phyloP scores from a whole-genome alignment of 2,888 invertebrate genomes.

The Nymphalis polychloros region DNA sequence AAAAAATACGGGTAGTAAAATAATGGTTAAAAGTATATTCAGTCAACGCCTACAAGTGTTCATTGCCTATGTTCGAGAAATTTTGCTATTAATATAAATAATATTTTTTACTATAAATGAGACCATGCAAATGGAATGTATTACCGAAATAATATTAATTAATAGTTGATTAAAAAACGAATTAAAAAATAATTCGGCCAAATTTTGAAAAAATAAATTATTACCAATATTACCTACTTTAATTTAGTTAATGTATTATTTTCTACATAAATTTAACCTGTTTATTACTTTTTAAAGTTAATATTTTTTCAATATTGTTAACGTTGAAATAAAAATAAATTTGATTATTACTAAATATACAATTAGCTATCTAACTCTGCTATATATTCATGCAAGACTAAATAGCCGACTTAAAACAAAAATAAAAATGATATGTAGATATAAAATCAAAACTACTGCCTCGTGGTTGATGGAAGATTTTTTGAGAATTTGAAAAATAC shows the following conservation, averaged over 20 bases:
- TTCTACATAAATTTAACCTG: no score
- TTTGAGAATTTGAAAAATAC: no score
- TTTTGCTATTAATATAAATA: no score
- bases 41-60: not conserved
- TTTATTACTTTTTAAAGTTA: no score
- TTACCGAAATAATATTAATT: not conserved
- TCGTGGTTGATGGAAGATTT: no score
- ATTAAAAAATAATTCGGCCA: not conserved
- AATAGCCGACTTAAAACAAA: no score
- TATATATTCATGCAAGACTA: not conserved
- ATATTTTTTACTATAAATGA: not conserved
- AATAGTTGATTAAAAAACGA: not conserved
- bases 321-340: not conserved
- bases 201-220: not conserved
- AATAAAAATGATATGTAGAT: not conserved
- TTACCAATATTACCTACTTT: not conserved
- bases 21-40: not conserved
- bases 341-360: slow-evolving; percentile 1
- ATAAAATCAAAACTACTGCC: not conserved
- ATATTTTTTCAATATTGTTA: not conserved
- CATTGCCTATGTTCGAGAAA: no score
- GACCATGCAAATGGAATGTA: slow-evolving; percentile 8
- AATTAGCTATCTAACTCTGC: slow-evolving; percentile 7
- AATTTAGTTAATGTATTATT: no score
- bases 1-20: not conserved